Evolutionary conservation across 2,113 vertebrate species (phyloP), one percentile per base, ranked within the genome.

Genomic region (Phylloscopus trochiloides): DNA sequence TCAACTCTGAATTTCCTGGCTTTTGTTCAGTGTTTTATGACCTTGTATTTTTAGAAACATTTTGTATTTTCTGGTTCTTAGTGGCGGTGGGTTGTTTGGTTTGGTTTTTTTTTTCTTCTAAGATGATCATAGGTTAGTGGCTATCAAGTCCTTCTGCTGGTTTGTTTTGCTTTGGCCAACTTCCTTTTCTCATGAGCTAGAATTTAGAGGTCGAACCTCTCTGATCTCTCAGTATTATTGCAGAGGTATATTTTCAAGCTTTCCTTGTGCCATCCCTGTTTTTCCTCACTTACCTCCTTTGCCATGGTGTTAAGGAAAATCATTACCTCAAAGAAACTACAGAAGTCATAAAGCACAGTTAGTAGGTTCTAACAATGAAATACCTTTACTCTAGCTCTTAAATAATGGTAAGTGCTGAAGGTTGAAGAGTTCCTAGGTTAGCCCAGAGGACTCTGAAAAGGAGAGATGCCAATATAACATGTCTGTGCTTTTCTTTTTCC

Each of bases 31-130:
- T 74, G 74, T 91, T 93, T 94, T 88, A 87, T 88, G 94, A 65
- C 62, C 55, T 89, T 78, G 55, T 93, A 92, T 91, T 94, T 97
- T 96, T 95, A 96, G 94, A 90, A 96, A 63, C 43, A 24, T 96
- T 95, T 80, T 88, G 31, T 95, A 4, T 92, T 92, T 96, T 92
- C 63, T 95, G 38, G 51, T 90, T 48, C 57, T 81, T 86, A 79
- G 68, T 74, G 57, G 36, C 4, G 0, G n/a, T 2, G 5, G 38
- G 12, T 73, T 75, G 63, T n/a, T 82, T 71, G 47, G 34, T 68
- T 55, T 43, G 42, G 65, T 3, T 14, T 9, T 65, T 57, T 43
- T 59, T 59, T 38, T 43, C 26, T 45, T 52, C 28, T 7, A 12
- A 59, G 51, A 52, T 68, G 42, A 58, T 62, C 45, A 17, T 32